Base-by-base conservation (phyloP, 2,113 vertebrate species). In the Lanius collurio region DNA sequence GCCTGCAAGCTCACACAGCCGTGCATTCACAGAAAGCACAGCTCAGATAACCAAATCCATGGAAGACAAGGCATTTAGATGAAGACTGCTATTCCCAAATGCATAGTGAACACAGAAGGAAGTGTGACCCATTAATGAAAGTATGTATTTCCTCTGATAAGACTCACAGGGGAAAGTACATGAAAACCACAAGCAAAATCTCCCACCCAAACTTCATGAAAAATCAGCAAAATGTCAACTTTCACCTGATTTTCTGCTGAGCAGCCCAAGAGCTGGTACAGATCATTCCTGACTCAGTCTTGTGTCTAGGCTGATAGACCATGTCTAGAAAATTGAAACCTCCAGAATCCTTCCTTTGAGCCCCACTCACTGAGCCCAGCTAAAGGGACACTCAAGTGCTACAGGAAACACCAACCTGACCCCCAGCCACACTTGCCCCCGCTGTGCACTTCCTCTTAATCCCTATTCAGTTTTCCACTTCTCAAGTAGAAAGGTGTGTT, bases 71-170 rank as follows among this genome's bases (percentile, higher is more conserved):
- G 33, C 19, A 55, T 63, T 82, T 21, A 49, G 22, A 69, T 50
- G 42, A 57, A 81, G 26, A 71, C 4, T 49, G 28, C 46, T 75
- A 46, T 67, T 92, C 52, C 59, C 80, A 86, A 86, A 78, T 28
- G 41, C 55, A 83, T 2, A 62, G 37, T 35, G 17, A 74, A 49
- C 9, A n/a, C 0, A 89, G n/a, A 78, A 89, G 56, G 56, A 93
- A 92, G 69, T 26, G 23, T 90, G 76, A 89, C 23, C 35, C 56
- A 18, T 42, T 63, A 80, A 21, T 42, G 37, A 83, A 93, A 94
- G 90, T 63, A 88, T 8, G 17, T 56, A 90, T 90, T 94, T 94
- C 85, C 73, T 81, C 55, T 93, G 68, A 92, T 64, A 85, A 85
- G 49, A 73, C 24, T 62, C 46, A 69, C 41, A 57, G 26, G 21